Base-by-base conservation (phyloP, 37 sponge, comb jelly and placozoan species). In the Aplysina aerophoba region DNA sequence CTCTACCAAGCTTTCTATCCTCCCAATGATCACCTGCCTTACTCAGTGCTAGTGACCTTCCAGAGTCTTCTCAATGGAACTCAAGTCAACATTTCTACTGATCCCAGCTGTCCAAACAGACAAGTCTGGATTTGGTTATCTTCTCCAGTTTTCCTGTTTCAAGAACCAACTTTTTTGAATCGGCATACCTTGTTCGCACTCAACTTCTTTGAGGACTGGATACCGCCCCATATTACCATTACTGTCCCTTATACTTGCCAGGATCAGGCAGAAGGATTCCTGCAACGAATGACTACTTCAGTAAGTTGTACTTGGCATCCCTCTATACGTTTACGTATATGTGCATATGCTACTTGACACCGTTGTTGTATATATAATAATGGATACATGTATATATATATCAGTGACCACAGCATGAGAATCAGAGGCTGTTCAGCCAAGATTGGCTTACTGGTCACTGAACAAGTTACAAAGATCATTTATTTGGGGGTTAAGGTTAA, bases 81-180 rank as follows among this genome's bases (percentile, higher is more conserved):
- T 31, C 34, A 34, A 16, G 17, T 31, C 33, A 69, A 69, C 34
- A 35, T 69, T 16, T 34, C 71, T 30, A 69, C 35, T 69, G 71
- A 62, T 11, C 27, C 63, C n/a, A 25, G 4, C 4, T 22, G 34
- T 35, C 28, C 35, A 6, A 35, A 31, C 34, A 69, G 6, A 1
- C 71, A 69, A 30, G 35, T 34, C 28, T 69, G 71, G 71, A n/a
- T 69, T 31, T 69, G 71, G 71, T 1, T 30, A 3, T 69, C 34
- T 30, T 31, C 71, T 17, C 71, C 71, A n/a, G 27, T 30, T 17
- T 34, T 30, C 17, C 34, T 31, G 17, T 17, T 69, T 31, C 17
- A 16, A 1, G 34, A 16, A n/a, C 71, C 71, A 69, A 35, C 71
- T 69, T n/a, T 27, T 2, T 30, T 69, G 35, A 69, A 69, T 30